These are phyloP conservation scores for Betta splendens DNA, from an alignment of 2,797 vertebrate genomes.

Conservation along the genomic window DNA sequence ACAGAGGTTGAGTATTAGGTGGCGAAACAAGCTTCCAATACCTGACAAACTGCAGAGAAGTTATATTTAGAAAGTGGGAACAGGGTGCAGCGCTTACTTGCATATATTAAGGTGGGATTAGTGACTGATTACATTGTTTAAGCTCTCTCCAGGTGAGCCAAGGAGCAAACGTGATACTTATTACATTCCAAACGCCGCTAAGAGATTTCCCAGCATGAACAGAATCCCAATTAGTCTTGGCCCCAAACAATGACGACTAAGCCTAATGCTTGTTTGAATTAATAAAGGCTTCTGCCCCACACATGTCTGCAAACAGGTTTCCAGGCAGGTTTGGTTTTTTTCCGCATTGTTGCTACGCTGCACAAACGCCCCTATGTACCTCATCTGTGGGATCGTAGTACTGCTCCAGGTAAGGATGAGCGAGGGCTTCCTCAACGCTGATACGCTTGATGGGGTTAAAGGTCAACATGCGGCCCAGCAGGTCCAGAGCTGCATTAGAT, in stretches of 20 bases:
- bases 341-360: neutral
- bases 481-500: conserved; percentile 81
- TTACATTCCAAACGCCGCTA: conserved; percentile 43
- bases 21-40: too few species aligned
- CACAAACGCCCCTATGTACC: conserved; percentile 73
- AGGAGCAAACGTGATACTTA: conserved; percentile 21
- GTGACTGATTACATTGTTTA: conserved; percentile 23
- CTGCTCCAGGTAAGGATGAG: conserved; percentile 91
- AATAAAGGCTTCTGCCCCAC: neutral
- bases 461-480: conserved; percentile 90
- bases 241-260: conserved; percentile 23
- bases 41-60: too few species aligned
- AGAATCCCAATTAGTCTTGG: conserved; percentile 22
- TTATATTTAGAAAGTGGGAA: neutral
- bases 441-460: conserved; percentile 93
- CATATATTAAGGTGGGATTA: conserved; percentile 7
- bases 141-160: conserved; percentile 11
- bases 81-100: neutral
- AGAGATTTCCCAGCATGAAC: conserved; percentile 39
- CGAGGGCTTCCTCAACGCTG: conserved; percentile 90
- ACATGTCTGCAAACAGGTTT: neutral
- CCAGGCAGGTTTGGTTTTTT: neutral
- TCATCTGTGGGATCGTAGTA: conserved; percentile 93
- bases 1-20: neutral
- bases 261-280: neutral